Evolutionary conservation across 2,888 invertebrate species (phyloP), one percentile per base, ranked within the genome.

Genomic region (Lissonota sp.): DNA sequence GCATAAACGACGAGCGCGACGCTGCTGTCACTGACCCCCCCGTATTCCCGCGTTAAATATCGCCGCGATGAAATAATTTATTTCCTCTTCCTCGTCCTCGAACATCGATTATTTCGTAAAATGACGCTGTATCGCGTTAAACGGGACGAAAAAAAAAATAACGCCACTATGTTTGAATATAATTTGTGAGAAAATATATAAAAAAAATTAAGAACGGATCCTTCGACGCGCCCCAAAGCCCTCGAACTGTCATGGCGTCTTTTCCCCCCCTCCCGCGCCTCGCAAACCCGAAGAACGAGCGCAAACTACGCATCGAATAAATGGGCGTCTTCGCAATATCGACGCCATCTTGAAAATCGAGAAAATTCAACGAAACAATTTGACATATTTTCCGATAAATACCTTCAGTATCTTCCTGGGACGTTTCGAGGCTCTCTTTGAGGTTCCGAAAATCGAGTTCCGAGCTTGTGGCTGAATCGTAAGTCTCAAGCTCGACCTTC

Each of bases 381-480:
- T 80, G 85, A 84, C 89, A 89, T 88, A 90, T 90, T 90, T 88
- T 83, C 74, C 42, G 12, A 73, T 83, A 87, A 88, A 86, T 92
- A 92, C 92, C 92, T 92, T 91, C 91, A 66, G 88, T 85, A 87
- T 91, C 91, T 84, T 88, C 87, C 74, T 86, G 87, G 16, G 86
- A 78, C 60, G 86, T 84, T 60, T 88, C 84, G 73, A 62, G 86
- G 53, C 84, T 67, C n/a, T 82, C 84, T 79, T 87, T 87, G 84
- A 74, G 80, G 79, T 86, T 84, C 80, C 83, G 86, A 85, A 88
- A 88, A 87, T 89, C 88, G 67, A 87, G 84, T 85, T 88, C 86
- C 78, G 84, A 83, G 60, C 70, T 78, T 64, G 82, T 84, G 60
- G 86, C 84, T 71, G 84, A 76, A 71, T 76, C 86, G 84, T 87